These are phyloP conservation scores for Fratercula arctica DNA, from an alignment of 2,797 vertebrate species.

Conservation along the genomic window DNA sequence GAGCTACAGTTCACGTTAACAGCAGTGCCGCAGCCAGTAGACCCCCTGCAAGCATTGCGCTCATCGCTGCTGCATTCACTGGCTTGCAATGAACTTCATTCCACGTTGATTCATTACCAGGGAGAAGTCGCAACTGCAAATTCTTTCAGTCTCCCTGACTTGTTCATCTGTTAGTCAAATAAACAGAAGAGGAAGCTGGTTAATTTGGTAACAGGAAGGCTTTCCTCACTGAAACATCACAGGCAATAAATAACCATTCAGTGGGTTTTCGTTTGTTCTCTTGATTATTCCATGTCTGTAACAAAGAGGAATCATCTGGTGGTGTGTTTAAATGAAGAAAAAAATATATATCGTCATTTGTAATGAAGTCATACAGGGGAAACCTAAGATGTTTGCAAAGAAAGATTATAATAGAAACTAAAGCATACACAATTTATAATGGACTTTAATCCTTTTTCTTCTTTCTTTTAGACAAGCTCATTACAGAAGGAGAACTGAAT, in stretches of 20 bases:
- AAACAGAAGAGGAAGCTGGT: neutral
- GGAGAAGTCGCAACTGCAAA: neutral
- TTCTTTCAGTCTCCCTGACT: neutral
- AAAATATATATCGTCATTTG: neutral
- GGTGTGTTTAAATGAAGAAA: neutral
- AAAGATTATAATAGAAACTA: constrained; percentile 36
- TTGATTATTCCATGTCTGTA: neutral
- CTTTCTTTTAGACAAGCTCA: constrained; percentile 58
- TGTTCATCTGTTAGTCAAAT: neutral
- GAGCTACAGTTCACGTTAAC: neutral
- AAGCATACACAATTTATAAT: constrained; percentile 25
- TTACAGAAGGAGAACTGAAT: constrained; percentile 59
- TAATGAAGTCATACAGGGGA: neutral
- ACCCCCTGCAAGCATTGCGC: neutral
- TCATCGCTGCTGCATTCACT: neutral
- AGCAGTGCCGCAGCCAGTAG: neutral
- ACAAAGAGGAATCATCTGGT: neutral
- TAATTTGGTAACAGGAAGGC: neutral
- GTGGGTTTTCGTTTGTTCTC: neutral
- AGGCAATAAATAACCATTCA: constrained; percentile 28
- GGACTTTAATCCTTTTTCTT: constrained; percentile 48
- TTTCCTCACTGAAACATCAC: neutral
- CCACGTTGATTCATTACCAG: neutral
- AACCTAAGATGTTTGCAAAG: neutral
- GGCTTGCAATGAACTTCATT: neutral